Conservation (phyloP, 2,888 invertebrate genomes). For the Boloria euphrosyne region DNA sequence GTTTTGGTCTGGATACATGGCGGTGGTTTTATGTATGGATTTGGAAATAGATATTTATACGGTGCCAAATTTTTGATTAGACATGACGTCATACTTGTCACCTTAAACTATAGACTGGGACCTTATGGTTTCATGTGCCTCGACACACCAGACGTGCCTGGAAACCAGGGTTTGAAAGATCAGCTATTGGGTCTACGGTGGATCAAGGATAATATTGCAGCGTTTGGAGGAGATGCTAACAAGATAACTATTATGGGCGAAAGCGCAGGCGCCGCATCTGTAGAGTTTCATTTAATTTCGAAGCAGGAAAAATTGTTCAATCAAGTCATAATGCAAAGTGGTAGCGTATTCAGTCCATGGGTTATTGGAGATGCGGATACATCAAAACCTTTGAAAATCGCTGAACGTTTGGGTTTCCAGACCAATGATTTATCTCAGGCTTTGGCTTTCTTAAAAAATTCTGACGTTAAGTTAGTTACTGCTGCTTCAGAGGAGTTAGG, state of each 20-base stretch:
- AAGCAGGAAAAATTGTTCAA: conserved; percentile 52
- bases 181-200: conserved; percentile 57
- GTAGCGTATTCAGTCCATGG: conserved; percentile 48
- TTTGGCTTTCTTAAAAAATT: conserved; percentile 47
- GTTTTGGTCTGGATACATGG: conserved; percentile 68
- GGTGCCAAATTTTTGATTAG: conserved; percentile 54
- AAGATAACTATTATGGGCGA: conserved; percentile 61
- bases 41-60: conserved; percentile 47
- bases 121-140: conserved; percentile 68
- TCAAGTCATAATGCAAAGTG: conserved; percentile 59
- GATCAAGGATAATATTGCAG: conserved; percentile 56
- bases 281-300: conserved; percentile 57
- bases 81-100: conserved; percentile 54
- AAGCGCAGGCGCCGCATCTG: conserved; percentile 60
- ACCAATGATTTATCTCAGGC: conserved; percentile 47
- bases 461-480: conserved; percentile 47
- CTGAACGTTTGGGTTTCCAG: conserved; percentile 49
- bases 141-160: conserved; percentile 55
- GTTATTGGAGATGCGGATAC: conserved; percentile 48
- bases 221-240: conserved; percentile 57
- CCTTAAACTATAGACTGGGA: conserved; percentile 61
- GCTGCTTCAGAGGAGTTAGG: conserved; percentile 40
- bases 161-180: conserved; percentile 67
- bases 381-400: conserved; percentile 51
- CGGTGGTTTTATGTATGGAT: conserved; percentile 59